Percentiles rank a stretch among this genome's conserved stretches.
Conservation (phyloP, 2,113 vertebrate species). For the Caranx melampygus region DNA sequence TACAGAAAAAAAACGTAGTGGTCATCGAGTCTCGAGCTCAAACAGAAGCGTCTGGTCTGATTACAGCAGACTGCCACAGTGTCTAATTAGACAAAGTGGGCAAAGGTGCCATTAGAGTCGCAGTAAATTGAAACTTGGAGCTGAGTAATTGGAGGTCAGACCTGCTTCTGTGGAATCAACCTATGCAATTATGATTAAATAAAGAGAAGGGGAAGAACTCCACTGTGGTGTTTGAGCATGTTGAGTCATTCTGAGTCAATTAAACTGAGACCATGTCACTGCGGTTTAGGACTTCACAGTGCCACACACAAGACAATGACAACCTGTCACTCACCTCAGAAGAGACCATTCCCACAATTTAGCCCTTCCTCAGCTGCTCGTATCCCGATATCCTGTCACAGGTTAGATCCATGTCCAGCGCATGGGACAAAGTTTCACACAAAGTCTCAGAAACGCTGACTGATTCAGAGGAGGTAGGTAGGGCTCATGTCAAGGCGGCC, state of each 20-base stretch:
- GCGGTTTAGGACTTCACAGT: not conserved
- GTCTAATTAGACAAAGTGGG: constrained; percentile 51
- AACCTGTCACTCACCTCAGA: constrained; percentile 74
- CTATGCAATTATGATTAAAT: constrained; percentile 60
- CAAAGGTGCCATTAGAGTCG: constrained; percentile 63
- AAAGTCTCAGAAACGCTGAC: constrained; percentile 18
- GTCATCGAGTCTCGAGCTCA: constrained; percentile 13
- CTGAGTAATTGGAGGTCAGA: constrained; percentile 62
- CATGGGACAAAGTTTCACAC: constrained; percentile 34
- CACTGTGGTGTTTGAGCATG: not conserved
- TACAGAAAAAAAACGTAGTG: not conserved
- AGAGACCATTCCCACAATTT: constrained; percentile 56
- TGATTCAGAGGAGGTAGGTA: constrained; percentile 21
- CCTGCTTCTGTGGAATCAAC: constrained; percentile 20
- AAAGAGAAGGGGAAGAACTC: constrained; percentile 32
- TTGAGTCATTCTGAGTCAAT: constrained; percentile 19
- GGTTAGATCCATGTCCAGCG: constrained; percentile 79
- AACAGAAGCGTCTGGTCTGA: constrained; percentile 24
- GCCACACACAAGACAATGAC: constrained; percentile 23
- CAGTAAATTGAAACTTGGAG: constrained; percentile 66
- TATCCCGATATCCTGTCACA: constrained; percentile 70
- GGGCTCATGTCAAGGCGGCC: constrained; percentile 36
- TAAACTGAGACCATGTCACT: not conserved
- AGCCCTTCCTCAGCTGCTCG: constrained; percentile 47
- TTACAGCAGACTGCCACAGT: constrained; percentile 15